Evolutionary conservation across 2,888 invertebrate species (phyloP), one percentile per base, ranked within the genome.

Genomic region (Drosophila lacicola): DNA sequence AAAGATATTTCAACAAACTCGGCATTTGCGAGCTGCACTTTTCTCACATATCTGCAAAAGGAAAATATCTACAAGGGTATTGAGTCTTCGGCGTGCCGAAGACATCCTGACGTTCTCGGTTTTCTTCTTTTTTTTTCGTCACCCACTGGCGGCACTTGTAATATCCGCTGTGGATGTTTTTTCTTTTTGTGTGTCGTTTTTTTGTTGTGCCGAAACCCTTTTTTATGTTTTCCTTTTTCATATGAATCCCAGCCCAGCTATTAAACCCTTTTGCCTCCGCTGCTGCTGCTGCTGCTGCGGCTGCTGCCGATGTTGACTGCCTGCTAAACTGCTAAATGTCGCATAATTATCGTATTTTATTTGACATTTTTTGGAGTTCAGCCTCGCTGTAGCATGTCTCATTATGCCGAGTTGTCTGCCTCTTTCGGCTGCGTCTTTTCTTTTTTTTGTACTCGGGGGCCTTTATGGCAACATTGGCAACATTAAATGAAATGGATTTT

Each of bases 291-390:
- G 21, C 25, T 25, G 6, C 29, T 29, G 13, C 21, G n/a, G 37
- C 50, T 51, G 47, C 45, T 61, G 36, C 67, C 54, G 70, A 55
- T 78, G 73, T 72, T 76, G 80, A 80, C 64, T 80, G 74, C 80
- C 78, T 86, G 84, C 84, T 88, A 87, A 89, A 81, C 84, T 85
- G 88, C 80, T 80, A 88, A 86, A 86, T 89, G 89, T 86, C 76
- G 89, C 85, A 86, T 86, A 86, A 86, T 86, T 86, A 86, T 86
- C 85, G 89, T 82, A 89, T 89, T 89, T 89, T 73, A 78, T 73
- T 76, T 71, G 72, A 61, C 63, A 67, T 55, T 45, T 60, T 60
- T 68, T 54, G 50, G 60, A 62, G 68, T 42, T 66, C 53, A 50
- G 6, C 37, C 51, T 57, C 50, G 54, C 51, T 39, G 53, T 8